Evolutionary conservation across 1,140 invertebrate genomes (phyloP), one percentile per base, ranked within the genome.

Genomic region (Drosophila pachea): DNA sequence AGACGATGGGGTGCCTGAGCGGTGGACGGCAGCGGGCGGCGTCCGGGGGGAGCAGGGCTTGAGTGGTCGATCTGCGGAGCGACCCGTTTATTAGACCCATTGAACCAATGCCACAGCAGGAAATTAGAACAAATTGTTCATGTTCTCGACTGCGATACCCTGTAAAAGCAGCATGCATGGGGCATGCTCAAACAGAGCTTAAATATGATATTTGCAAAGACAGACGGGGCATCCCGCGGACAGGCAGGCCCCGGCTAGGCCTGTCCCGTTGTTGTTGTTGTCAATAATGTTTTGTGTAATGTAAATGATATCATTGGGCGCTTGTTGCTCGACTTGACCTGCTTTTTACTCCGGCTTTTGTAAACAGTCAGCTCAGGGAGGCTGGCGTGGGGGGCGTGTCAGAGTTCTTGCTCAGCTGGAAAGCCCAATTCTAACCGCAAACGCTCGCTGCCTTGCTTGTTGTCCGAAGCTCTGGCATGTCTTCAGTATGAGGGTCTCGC

Each of bases 71-170:
- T 64, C 58, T 60, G 56, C 54, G 40, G 63, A 68, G 72, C 48
- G 66, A 56, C 75, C 66, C 35, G 42, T 68, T 63, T 78, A 73
- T 82, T 77, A 66, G 53, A 47, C 32, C 16, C 14, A 43, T 56
- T 56, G 54, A 31, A 22, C 16, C 38, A 53, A 33, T 49, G 74
- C 45, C 47, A 11, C 52, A 43, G 64, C 60, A 49, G 47, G 73
- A 74, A 83, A 83, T 83, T 83, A 83, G 81, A 84, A 86, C 81
- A 84, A 86, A 81, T 86, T 81, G 76, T 76, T 67, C 82, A 81
- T 84, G 40, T 43, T 14, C n/a, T 14, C 14, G 1, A 47, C 16
- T 22, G 14, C 6, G 16, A 29, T 47, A 22, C 16, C 9, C 22
- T 47, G 45, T 47, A 43, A 43, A 22, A 3, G 1, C 22, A 22